phyloP scores from a whole-genome alignment of 2,113 vertebrate genomes.

The Zosterops borbonicus region DNA sequence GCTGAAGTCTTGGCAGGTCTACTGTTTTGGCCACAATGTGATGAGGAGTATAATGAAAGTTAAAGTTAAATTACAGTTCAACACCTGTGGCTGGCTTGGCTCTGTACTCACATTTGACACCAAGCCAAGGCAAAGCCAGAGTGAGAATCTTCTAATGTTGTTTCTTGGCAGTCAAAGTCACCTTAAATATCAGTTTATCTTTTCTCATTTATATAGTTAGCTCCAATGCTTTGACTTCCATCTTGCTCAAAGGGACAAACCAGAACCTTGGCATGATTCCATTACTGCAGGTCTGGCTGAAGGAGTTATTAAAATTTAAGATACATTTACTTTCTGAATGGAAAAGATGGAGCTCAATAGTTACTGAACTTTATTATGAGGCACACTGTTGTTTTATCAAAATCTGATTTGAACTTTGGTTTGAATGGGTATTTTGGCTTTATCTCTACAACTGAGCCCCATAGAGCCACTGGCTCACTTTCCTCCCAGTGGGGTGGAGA shows the following conservation, averaged over 20 bases:
- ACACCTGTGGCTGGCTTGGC: conserved; percentile 39
- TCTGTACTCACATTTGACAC: neutral
- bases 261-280: neutral
- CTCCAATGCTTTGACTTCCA: neutral
- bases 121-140: conserved; percentile 28
- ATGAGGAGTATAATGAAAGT: conserved; percentile 38
- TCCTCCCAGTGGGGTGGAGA: no score
- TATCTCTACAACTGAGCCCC: neutral
- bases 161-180: conserved; percentile 33
- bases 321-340: conserved; percentile 2
- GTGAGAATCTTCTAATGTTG: conserved; percentile 31
- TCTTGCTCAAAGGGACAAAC: conserved; percentile 1
- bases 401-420: neutral
- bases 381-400: neutral
- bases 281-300: neutral
- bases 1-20: conserved; percentile 33
- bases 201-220: conserved; percentile 14
- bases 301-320: neutral
- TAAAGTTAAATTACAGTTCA: conserved; percentile 42
- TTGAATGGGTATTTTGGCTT: neutral
- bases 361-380: neutral
- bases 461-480: neutral
- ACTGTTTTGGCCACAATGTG: neutral
- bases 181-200: conserved; percentile 31
- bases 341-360: neutral